Percentiles rank a stretch among this genome's conserved stretches.
Conservation (phyloP, 2,113 vertebrate genomes). For the Anhinga rufa region DNA sequence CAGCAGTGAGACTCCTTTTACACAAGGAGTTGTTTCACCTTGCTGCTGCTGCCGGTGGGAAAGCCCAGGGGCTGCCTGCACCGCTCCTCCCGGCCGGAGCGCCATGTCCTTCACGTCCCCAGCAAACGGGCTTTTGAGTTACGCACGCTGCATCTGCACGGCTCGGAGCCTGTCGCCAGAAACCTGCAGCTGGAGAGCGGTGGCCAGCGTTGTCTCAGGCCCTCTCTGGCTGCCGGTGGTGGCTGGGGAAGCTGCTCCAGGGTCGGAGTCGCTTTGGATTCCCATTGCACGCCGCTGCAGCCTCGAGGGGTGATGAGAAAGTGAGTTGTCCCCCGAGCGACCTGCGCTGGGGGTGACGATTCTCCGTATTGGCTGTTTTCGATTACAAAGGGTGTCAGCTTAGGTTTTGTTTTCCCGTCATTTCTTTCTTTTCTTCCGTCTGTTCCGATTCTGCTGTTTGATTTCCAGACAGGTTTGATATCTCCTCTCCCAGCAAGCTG, state of each 20-base stretch:
- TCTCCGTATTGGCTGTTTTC: background rate
- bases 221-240: background rate
- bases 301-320: background rate
- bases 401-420: background rate
- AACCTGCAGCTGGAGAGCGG: background rate
- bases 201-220: fast-evolving
- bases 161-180: background rate
- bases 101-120: background rate
- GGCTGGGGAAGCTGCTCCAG: background rate
- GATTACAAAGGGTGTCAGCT: background rate
- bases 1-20: background rate
- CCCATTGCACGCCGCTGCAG: background rate
- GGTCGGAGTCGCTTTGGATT: background rate
- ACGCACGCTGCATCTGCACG: background rate
- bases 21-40: background rate
- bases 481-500: background rate
- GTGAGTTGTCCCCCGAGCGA: fast-evolving
- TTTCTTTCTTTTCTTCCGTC: background rate
- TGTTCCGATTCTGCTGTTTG: background rate
- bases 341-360: fast-evolving
- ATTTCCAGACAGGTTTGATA: conserved; percentile 3
- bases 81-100: fast-evolving
- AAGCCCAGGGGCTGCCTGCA: background rate
- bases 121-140: background rate
- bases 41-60: background rate